Evolutionary conservation across 1,140 invertebrate genomes (phyloP), one percentile per base, ranked within the genome.

Genomic region (Cyphomyrmex costatus): DNA sequence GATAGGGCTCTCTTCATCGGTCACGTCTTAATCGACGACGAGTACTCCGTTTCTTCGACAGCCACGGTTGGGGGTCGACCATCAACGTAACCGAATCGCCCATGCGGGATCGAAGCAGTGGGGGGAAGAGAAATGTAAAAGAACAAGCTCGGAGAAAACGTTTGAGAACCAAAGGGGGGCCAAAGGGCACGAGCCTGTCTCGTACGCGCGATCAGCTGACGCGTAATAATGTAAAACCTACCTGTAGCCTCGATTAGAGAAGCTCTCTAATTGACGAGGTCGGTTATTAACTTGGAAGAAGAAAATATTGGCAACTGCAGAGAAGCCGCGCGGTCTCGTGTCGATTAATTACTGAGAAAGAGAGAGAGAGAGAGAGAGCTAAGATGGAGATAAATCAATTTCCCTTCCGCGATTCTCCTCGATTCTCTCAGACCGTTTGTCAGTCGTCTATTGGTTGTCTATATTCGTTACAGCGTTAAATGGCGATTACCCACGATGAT

Each of bases 11-110:
- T 82, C 86, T 88, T 90, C 89, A 90, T 90, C 89, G 89, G 86
- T 90, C 89, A 90, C 89, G 89, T 90, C 89, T 90, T 90, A 90
- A 90, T 90, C 89, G 88, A 90, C 86, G 82, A 83, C 56, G 58
- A 61, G 82, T 60, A 63, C 82, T 73, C 71, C 84, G 87, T 78
- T 77, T 63, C 86, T 87, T 79, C 71, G 88, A 89, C 88, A 89
- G 88, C 65, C 88, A 21, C 89, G 88, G 89, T 90, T 87, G 89
- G 89, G 89, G 89, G 89, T 87, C 89, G 68, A 56, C 24, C 87
- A 65, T 89, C 87, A 86, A 86, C 77, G 85, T 85, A 90, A 90
- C 89, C 88, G 70, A 90, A 89, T 90, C 88, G 85, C 83, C 71
- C 58, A 61, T 79, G 63, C 77, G 58, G 24, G 76, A 58, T 65